Conservation (phyloP, 1,140 invertebrate species). For the Ceratosolen fusciceps region DNA sequence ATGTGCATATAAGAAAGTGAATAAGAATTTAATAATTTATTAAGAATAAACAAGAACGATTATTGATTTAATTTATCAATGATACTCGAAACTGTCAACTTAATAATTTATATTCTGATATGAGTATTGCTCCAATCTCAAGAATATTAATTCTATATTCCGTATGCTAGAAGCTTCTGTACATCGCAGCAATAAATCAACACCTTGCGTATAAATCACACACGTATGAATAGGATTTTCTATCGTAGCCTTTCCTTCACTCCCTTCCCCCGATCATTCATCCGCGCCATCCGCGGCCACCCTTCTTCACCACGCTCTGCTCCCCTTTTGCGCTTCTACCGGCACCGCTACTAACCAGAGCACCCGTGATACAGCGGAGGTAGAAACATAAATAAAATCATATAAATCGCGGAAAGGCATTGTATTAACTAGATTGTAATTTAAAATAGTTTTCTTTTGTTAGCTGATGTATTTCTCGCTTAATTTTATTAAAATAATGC, state of each 20-base stretch:
- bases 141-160: constrained; percentile 46
- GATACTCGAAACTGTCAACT: constrained; percentile 7
- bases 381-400: neutral
- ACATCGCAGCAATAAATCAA: constrained; percentile 49
- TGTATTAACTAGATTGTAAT: neutral
- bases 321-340: neutral
- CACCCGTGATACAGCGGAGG: neutral
- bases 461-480: no score
- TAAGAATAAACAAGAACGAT: neutral
- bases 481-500: no score
- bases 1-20: neutral
- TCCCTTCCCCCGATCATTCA: neutral
- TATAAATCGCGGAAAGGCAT: neutral
- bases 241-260: no score
- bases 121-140: constrained; percentile 10
- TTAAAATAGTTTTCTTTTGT: no score
- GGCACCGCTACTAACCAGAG: neutral
- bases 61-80: constrained; percentile 42
- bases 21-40: neutral
- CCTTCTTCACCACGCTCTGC: neutral
- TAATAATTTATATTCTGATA: constrained; percentile 38
- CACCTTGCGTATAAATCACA: constrained; percentile 45
- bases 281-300: neutral
- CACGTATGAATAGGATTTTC: neutral
- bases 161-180: constrained; percentile 17